These are phyloP conservation scores for Megamerina dolium DNA, from an alignment of 2,888 invertebrate genomes.

Conservation along the genomic window DNA sequence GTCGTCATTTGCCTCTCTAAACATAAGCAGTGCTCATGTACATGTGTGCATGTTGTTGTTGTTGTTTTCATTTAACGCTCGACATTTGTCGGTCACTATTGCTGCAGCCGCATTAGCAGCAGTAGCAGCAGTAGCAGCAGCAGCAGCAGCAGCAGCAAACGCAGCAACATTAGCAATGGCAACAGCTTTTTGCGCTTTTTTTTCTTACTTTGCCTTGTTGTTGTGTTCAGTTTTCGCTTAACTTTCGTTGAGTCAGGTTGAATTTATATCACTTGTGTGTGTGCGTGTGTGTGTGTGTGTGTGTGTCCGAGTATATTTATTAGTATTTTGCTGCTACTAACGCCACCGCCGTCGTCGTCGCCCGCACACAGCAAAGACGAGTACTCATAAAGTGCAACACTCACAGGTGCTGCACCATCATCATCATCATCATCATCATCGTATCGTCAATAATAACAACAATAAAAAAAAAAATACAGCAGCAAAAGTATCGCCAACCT, in stretches of 20 bases:
- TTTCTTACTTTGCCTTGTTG: constrained; percentile 35
- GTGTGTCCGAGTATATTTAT: neutral
- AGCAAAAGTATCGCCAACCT: constrained; percentile 9
- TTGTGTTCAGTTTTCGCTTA: constrained; percentile 40
- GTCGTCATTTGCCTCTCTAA: no score
- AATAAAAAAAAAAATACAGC: no score
- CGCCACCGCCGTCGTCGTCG: constrained; percentile 19
- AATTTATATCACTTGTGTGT: constrained; percentile 22
- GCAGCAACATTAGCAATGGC: no score
- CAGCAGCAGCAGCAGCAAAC: no score
- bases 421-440: constrained; percentile 1
- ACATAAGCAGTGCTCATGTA: no score
- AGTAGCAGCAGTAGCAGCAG: no score
- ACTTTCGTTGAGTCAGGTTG: constrained; percentile 45
- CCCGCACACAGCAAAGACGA: constrained; percentile 5
- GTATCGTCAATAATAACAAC: neutral
- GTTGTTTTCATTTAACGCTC: no score
- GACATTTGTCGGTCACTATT: no score
- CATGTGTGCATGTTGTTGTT: no score
- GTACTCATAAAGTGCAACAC: constrained; percentile 5
- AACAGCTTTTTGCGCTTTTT: no score
- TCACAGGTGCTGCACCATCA: constrained; percentile 1
- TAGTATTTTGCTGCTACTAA: no score
- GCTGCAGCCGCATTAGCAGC: no score
- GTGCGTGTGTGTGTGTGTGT: constrained; percentile 1